A percentile compares a stretch with the other conserved stretches of the same genome.
phyloP scores from a whole-genome alignment of 2,113 vertebrate species.

The Cariama cristata region DNA sequence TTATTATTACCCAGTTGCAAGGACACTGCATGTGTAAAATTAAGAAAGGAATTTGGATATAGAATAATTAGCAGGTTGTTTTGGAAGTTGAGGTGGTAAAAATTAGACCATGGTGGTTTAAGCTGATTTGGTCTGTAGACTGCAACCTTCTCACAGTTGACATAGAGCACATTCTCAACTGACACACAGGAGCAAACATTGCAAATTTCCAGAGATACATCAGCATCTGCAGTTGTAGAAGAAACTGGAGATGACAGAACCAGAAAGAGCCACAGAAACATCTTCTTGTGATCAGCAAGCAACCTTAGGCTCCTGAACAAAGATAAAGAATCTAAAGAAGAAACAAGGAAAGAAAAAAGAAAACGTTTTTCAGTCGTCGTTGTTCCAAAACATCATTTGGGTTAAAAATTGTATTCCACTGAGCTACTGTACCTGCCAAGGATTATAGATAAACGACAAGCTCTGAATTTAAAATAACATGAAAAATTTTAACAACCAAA shows the following conservation, averaged over 20 bases:
- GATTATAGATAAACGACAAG: slow-evolving; percentile 32
- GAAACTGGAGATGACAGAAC: slow-evolving; percentile 86
- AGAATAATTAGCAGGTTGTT: slow-evolving; percentile 95
- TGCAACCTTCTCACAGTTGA: slow-evolving; percentile 97
- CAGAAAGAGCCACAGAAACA: slow-evolving; percentile 97
- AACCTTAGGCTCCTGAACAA: slow-evolving; percentile 80
- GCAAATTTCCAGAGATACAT: slow-evolving; percentile 94
- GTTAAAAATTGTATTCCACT: slow-evolving; percentile 45
- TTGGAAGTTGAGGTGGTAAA: slow-evolving; percentile 98
- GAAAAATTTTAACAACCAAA: slow-evolving; percentile 24
- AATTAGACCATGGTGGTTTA: slow-evolving; percentile 90
- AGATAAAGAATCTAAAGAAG: slow-evolving; percentile 81
- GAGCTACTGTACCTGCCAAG: slow-evolving; percentile 48
- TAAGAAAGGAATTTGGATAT: slow-evolving; percentile 95
- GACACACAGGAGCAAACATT: slow-evolving; percentile 96
- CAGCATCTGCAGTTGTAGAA: slow-evolving; percentile 87
- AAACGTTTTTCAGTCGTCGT: slow-evolving; percentile 71
- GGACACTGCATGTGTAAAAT: slow-evolving; percentile 97
- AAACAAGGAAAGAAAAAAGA: slow-evolving; percentile 73
- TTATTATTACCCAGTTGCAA: slow-evolving; percentile 98
- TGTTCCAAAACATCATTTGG: slow-evolving; percentile 28
- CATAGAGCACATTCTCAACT: slow-evolving; percentile 97
- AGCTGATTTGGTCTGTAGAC: slow-evolving; percentile 97
- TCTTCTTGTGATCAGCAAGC: slow-evolving; percentile 94
- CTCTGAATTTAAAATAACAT: slow-evolving; percentile 10